These are phyloP conservation scores for Kuschelorhynchus macadamiae DNA, from an alignment of 2,888 invertebrate genomes.

Conservation along the genomic window DNA sequence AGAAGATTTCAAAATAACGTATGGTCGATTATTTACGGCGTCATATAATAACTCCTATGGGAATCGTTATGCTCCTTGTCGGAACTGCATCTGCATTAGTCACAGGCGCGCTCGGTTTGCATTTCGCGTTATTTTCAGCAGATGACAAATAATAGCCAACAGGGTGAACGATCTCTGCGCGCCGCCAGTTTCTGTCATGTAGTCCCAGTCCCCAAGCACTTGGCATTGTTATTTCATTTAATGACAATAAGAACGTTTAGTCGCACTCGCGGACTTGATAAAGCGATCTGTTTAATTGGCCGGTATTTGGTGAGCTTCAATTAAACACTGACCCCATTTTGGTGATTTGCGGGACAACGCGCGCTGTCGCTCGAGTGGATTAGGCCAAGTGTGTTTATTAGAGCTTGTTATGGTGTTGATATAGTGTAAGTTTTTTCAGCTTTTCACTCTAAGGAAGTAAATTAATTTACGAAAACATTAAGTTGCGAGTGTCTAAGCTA, in stretches of 20 bases:
- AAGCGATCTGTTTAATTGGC: constrained; percentile 25
- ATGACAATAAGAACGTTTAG: constrained; percentile 33
- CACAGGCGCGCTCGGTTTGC: constrained; percentile 32
- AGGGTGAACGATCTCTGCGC: constrained; percentile 46
- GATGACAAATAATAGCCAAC: constrained; percentile 45
- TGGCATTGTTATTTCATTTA: constrained; percentile 34
- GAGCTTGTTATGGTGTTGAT: too few species aligned
- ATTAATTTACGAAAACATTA: too few species aligned
- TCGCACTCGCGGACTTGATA: constrained; percentile 27
- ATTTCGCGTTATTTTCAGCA: constrained; percentile 47
- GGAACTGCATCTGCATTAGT: constrained; percentile 31
- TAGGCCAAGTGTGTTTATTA: constrained; percentile 10
- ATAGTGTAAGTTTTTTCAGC: too few species aligned
- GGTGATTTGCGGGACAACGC: constrained; percentile 27
- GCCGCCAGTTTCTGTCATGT: constrained; percentile 35
- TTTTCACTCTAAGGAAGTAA: too few species aligned
- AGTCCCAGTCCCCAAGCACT: constrained; percentile 11
- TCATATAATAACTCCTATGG: too few species aligned
- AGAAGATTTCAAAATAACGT: too few species aligned
- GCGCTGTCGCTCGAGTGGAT: constrained; percentile 15
- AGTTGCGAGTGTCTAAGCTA: too few species aligned
- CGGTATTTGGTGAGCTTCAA: constrained; percentile 28
- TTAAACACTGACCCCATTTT: constrained; percentile 37
- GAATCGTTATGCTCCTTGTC: too few species aligned
- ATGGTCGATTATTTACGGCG: too few species aligned